Evolutionary conservation across 2,888 invertebrate species (phyloP).

Genomic region (Aphidoletes aphidimyza): DNA sequence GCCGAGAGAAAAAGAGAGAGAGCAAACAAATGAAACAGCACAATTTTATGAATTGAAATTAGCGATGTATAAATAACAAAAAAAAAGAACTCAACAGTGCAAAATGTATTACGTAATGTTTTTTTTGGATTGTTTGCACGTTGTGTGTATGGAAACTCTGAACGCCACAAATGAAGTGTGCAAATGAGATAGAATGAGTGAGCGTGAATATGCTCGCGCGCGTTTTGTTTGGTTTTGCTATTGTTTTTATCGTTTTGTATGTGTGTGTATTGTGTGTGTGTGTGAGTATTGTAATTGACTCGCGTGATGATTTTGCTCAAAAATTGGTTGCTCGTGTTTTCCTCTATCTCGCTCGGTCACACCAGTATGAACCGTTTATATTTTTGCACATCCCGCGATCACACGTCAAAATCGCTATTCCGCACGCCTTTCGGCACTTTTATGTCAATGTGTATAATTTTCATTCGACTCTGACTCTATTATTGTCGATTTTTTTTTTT

Average conservation of each 20-base stretch:
- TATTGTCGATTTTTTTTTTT: neutral
- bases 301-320: constrained; percentile 22
- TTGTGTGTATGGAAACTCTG: neutral
- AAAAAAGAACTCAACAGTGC: constrained; percentile 13
- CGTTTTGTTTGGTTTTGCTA: constrained; percentile 33
- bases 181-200: too few relatives aligned
- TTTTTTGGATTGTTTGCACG: neutral
- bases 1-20: neutral
- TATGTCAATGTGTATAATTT: constrained; percentile 17
- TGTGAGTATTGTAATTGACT: neutral
- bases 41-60: neutral
- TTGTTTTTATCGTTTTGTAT: neutral
- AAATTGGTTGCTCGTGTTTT: neutral
- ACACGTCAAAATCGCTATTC: neutral
- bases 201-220: too few relatives aligned
- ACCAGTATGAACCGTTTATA: neutral
- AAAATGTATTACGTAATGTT: constrained; percentile 51
- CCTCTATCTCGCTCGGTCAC: neutral
- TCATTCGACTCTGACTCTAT: neutral
- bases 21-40: neutral
- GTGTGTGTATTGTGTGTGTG: neutral
- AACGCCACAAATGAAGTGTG: neutral
- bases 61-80: constrained; percentile 37
- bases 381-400: neutral
- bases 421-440: neutral